phyloP scores from a whole-genome alignment of 2,797 vertebrate genomes.

The Falco berigora region DNA sequence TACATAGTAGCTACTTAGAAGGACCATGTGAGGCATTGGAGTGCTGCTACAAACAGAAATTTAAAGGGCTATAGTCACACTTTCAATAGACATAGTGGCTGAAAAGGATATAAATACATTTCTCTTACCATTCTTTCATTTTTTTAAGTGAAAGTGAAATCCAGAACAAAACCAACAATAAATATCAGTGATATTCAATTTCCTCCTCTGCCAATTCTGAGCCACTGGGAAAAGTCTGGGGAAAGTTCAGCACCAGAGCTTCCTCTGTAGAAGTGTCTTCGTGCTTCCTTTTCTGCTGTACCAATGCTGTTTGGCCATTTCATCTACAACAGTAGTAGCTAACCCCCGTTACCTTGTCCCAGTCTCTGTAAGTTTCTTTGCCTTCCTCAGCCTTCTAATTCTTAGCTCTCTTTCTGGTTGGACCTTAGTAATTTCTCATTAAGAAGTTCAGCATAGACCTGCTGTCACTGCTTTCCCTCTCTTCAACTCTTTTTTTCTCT shows the following conservation, averaged over 20 bases:
- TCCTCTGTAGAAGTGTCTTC: background rate
- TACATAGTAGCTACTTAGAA: background rate
- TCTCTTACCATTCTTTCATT: background rate
- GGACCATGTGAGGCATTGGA: background rate
- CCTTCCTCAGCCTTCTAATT: background rate
- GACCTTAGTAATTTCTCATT: background rate
- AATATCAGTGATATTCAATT: background rate
- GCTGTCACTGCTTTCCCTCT: background rate
- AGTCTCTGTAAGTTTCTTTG: background rate
- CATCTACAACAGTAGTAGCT: background rate
- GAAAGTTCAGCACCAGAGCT: background rate
- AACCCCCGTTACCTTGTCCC: background rate
- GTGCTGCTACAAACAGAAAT: background rate
- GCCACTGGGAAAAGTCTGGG: background rate
- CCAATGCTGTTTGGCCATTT: background rate
- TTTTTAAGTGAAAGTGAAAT: background rate
- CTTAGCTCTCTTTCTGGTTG: background rate
- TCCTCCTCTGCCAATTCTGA: background rate
- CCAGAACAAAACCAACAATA: background rate
- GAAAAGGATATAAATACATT: background rate
- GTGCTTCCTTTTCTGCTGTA: background rate
- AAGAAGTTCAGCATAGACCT: background rate
- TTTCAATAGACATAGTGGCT: background rate
- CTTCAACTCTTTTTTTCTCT: background rate
- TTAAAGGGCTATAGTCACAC: background rate